Evolutionary conservation across 2,888 invertebrate species (phyloP), one percentile per base, ranked within the genome.

Genomic region (Lithophane semibrunnea): DNA sequence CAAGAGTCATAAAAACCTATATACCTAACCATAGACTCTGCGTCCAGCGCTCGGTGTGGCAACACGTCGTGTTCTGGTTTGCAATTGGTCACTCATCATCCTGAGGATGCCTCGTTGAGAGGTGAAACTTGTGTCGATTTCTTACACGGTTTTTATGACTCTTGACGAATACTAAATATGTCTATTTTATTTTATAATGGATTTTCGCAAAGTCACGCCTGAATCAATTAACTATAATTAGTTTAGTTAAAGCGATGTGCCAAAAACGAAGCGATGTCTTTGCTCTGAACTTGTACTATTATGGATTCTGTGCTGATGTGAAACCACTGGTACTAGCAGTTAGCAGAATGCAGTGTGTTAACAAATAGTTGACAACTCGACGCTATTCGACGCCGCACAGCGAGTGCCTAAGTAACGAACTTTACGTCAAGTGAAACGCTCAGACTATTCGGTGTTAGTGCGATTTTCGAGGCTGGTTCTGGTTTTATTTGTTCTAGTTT

Each of bases 321-420:
- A 56, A 73, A 73, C 70, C 67, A 37, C n/a, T 74, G 47, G 68
- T 80, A 56, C 52, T 37, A 67, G 68, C 5, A 73, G 54, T 56
- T 44, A 75, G 63, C 60, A 56, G 47, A 42, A 13, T 63, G 73
- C 29, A 73, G 77, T 67, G 77, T 74, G 78, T 72, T 82, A 80
- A 80, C 84, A 86, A 86, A 87, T 84, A 86, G 86, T 86, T 88
- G 86, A 82, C 86, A 82, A 84, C 73, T 80, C 75, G 49, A 75
- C 77, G 69, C 76, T 58, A 72, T 42, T 68, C 77, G 69, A 61
- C 49, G 63, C 67, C 49, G 42, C 73, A 66, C 81, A 42, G 77
- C 73, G 68, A 79, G 79, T 73, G 78, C 79, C 69, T 82, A 79
- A 87, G 86, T 88, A 86, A 88, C 86, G 80, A 87, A 88, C 82